These are phyloP conservation scores for Hypothenemus hampei DNA, from an alignment of 1,140 invertebrate species.

Conservation along the genomic window DNA sequence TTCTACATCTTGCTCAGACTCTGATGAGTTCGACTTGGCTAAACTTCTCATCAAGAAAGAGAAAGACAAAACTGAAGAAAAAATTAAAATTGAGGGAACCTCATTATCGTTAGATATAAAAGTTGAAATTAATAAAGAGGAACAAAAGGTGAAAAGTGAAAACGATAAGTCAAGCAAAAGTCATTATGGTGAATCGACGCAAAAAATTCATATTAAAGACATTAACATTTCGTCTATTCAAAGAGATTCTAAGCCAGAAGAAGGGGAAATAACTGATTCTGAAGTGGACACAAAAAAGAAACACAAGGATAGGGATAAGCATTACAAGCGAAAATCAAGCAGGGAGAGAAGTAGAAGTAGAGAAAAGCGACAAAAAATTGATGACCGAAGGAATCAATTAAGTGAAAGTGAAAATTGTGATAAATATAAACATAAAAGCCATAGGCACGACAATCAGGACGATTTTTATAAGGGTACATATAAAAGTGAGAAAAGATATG, in stretches of 20 bases:
- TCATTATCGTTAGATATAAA: conserved; percentile 27
- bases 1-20: conserved; percentile 16
- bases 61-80: conserved; percentile 34
- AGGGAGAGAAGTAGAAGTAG: conserved; percentile 44
- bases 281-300: conserved; percentile 38
- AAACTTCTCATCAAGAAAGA: conserved; percentile 41
- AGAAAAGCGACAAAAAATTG: conserved; percentile 35
- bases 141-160: conserved; percentile 19
- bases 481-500: conserved; percentile 36
- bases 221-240: conserved; percentile 6
- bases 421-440: conserved; percentile 27
- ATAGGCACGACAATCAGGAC: conserved; percentile 24
- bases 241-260: conserved; percentile 39
- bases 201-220: conserved; percentile 32
- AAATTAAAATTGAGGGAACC: conserved; percentile 37
- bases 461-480: conserved; percentile 35
- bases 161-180: conserved; percentile 43
- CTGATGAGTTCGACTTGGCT: conserved; percentile 38
- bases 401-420: conserved; percentile 33
- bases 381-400: conserved; percentile 28
- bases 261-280: conserved; percentile 57
- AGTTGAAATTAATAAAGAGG: conserved; percentile 17
- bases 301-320: conserved; percentile 46
- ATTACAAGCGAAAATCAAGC: conserved; percentile 39
- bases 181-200: conserved; percentile 18